Base-by-base conservation (phyloP, 1,140 invertebrate species). In the Bombus pascuorum region DNA sequence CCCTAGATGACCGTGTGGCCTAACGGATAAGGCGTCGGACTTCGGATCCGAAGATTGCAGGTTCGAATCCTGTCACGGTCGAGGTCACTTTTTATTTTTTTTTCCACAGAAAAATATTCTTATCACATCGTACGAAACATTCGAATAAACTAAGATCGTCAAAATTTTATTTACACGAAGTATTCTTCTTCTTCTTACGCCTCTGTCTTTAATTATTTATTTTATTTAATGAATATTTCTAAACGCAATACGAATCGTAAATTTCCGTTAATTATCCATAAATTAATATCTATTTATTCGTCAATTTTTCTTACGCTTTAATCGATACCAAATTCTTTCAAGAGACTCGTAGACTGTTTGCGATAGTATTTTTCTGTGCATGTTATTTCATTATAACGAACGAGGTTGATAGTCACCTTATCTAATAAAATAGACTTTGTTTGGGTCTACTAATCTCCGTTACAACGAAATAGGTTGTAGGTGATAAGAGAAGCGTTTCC, bases 21-120 rank as follows among this genome's bases (percentile, higher is more conserved):
- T 95, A 96, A 96, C 94, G 95, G 95, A 96, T 96, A 96, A 96
- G 95, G 96, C 96, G 95, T 96, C 95, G 95, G 96, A 96, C 96
- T 96, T 96, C 95, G 95, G 93, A 96, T 96, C 96, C 95, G 95
- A 95, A 96, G 96, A 96, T 96, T 95, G 95, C 95, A 95, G 95
- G 95, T 96, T 96, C 96, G 95, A 96, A 93, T 96, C 95, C 95
- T 95, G 95, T 94, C 95, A 95, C 93, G 95, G 95, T 95, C 95
- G 94, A 80, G 34, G 34, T 12, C 3, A 73, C 74, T 90, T 84
- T 90, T 90, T 80, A 2, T 44, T 68, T 34, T 68, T 66, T 68
- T 85, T 59, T 66, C 47, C 1, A 5, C 32, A 4, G n/a, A 37
- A 77, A 34, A 25, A 68, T 10, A 1, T 1, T 8, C 9, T 37